Base-by-base conservation (phyloP, 2,113 vertebrate species). In the Anoplopoma fimbria region DNA sequence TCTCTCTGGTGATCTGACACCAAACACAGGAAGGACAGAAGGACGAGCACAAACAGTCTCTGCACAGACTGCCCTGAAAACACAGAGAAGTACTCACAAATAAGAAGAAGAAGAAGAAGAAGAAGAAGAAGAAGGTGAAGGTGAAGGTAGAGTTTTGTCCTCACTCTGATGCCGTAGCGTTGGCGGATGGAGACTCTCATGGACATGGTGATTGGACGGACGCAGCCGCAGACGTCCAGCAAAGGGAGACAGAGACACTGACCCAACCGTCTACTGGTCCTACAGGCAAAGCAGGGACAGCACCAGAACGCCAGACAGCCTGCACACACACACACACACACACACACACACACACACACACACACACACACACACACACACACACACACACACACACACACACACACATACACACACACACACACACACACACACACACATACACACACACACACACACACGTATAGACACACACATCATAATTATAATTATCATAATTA, bases 191-290 rank as follows among this genome's bases (percentile, higher is more conserved):
- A 91, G 4, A 82, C 87, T 60, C 94, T 92, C 77, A 92, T 88
- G 6, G 92, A 67, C 69, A 93, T 83, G 3, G 78, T 81, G 62
- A 87, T 60, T 4, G 94, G 88, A 25, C 42, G 85, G 76, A 82
- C 9, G 5, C 61, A 45, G 53, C 89, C 62, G 0, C 58, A 89
- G 2, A 81, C 27, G 73, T 94, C 94, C 90, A 93, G 75, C 27
- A 94, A 88, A 21, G 93, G 93, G 61, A 95, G 90, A 65, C 93
- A 94, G 38, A 93, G 82, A 63, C 90, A 87, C 51, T 93, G 64
- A 23, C 91, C 92, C 8, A 82, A 79, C 2, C 72, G 57, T 40
- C 62, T 80, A n/a, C 83, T 72, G 38, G 79, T 83, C 21, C 69
- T 86, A 74, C 93, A 94, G 74, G 90, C 90, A 10, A 87, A 91